Percentiles rank a stretch among this genome's conserved stretches.
Conservation (phyloP, 2,113 vertebrate species). For the Semicossyphus pulcher region DNA sequence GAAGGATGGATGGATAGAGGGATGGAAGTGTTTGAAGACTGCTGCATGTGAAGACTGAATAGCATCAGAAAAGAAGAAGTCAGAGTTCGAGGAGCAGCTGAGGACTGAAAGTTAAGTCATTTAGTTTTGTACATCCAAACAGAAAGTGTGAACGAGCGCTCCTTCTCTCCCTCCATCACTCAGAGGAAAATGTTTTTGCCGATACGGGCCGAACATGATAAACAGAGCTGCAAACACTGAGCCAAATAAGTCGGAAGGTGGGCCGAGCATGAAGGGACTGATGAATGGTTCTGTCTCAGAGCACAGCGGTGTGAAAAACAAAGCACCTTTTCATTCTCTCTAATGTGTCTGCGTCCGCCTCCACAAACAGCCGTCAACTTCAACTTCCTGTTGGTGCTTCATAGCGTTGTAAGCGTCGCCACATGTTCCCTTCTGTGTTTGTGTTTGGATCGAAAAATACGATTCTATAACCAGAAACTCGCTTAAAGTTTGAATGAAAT, state of each 20-base stretch:
- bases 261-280: neutral
- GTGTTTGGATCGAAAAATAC: too few species aligned
- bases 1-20: neutral
- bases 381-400: too few species aligned
- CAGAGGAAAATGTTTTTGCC: neutral
- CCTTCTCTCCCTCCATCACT: neutral
- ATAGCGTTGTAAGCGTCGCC: too few species aligned
- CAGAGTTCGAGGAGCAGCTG: neutral
- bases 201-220: neutral
- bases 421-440: too few species aligned
- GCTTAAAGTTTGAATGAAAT: too few species aligned
- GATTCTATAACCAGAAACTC: too few species aligned
- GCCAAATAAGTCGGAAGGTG: neutral
- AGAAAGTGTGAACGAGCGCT: neutral
- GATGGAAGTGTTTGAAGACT: too few species aligned
- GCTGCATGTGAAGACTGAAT: neutral
- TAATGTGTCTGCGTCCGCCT: conserved; percentile 19
- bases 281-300: conserved; percentile 12
- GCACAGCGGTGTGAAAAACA: neutral
- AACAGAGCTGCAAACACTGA: conserved; percentile 1
- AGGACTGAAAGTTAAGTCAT: neutral
- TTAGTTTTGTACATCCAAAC: neutral
- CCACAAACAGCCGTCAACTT: neutral
- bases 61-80: neutral
- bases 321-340: conserved; percentile 3